These are phyloP conservation scores for Quadroppia sp. DNA, from an alignment of 2,888 invertebrate species.

Conservation along the genomic window DNA sequence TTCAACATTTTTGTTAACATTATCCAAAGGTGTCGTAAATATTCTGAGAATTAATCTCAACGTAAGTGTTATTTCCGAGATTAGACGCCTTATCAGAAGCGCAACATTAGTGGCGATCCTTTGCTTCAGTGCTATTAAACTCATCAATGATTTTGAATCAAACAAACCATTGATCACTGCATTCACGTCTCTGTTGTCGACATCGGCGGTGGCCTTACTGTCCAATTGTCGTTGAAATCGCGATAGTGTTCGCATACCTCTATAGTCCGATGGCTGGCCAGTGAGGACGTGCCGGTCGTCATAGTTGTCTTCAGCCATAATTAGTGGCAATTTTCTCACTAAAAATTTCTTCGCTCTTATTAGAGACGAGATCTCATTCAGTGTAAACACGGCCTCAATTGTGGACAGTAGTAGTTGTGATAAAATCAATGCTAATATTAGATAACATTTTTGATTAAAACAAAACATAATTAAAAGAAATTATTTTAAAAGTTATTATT, in stretches of 20 bases:
- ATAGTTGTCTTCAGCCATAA: not conserved
- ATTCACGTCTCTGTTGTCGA: not conserved
- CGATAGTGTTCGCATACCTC: not conserved
- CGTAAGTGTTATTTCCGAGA: conserved; percentile 14
- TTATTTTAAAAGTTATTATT: too few species aligned
- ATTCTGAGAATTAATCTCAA: conserved; percentile 21
- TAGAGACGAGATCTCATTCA: not conserved
- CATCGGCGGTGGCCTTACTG: not conserved
- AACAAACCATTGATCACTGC: not conserved
- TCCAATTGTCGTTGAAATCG: not conserved
- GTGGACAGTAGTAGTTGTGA: not conserved
- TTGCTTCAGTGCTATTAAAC: conserved; percentile 15
- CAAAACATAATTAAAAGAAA: too few species aligned
- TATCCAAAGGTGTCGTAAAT: not conserved
- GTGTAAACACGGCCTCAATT: conserved; percentile 4
- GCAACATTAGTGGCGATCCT: conserved; percentile 1
- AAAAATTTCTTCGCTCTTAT: conserved; percentile 14
- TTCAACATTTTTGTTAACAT: not conserved
- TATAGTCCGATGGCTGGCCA: not conserved
- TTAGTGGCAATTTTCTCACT: not conserved
- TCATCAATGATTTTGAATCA: conserved; percentile 7
- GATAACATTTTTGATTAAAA: not conserved
- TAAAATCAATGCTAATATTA: not conserved
- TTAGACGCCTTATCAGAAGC: conserved; percentile 6
- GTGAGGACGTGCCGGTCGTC: not conserved